A percentile compares a stretch with the other conserved stretches of the same genome.
Evolutionary conservation across 2,888 invertebrate species (phyloP).

Genomic region (Xylota sylvarum): DNA sequence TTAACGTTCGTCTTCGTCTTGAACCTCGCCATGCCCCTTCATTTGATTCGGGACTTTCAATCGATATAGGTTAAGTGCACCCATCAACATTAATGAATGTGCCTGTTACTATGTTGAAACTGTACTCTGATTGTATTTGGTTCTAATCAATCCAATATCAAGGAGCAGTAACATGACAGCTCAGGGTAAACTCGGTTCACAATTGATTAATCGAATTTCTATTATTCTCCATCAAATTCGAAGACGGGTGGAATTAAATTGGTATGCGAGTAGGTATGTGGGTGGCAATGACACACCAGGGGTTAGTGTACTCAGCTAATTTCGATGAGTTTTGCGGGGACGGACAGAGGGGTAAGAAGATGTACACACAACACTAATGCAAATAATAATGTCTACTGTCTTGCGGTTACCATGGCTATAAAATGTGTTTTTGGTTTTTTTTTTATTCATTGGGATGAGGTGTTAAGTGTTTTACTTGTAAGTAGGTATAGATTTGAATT

Average conservation of each 20-base stretch:
- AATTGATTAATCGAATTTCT: constrained; percentile 77
- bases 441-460: background rate
- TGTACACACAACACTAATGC: constrained; percentile 1
- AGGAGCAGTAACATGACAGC: constrained; percentile 70
- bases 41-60: constrained; percentile 54
- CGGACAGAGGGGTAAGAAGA: background rate
- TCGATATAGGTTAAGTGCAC: constrained; percentile 73
- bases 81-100: constrained; percentile 73
- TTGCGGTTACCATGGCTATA: background rate
- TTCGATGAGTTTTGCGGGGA: constrained; percentile 12
- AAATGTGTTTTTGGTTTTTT: background rate
- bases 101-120: constrained; percentile 66
- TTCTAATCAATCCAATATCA: constrained; percentile 74
- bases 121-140: constrained; percentile 59
- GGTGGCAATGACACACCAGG: background rate
- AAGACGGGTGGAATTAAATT: constrained; percentile 41
- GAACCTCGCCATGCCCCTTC: constrained; percentile 19
- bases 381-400: constrained; percentile 4
- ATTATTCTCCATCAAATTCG: constrained; percentile 62
- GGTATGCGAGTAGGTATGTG: background rate
- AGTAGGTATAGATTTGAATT: constrained; percentile 24
- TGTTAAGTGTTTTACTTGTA: background rate
- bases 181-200: constrained; percentile 67
- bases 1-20: constrained; percentile 18
- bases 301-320: constrained; percentile 51